Evolutionary conservation across 2,888 invertebrate species (phyloP).

Genomic region (Periphyllus acericola): DNA sequence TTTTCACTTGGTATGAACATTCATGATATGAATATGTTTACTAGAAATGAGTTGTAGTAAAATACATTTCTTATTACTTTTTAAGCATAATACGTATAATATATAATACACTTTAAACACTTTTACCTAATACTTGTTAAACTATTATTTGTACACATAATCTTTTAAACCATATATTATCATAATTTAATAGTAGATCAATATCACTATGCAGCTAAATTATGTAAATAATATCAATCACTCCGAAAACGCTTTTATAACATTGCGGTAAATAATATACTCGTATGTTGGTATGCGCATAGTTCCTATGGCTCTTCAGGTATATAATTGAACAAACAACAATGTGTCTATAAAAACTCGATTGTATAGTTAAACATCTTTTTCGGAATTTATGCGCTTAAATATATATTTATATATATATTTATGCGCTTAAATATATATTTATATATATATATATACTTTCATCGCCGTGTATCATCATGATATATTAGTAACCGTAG

Average conservation of each 20-base stretch:
- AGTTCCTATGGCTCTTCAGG: neutral
- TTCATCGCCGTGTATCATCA: neutral
- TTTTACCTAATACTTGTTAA: no score
- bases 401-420: no score
- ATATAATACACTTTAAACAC: no score
- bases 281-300: neutral
- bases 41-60: no score
- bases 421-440: neutral
- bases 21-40: neutral
- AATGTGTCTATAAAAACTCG: neutral
- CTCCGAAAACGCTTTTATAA: neutral
- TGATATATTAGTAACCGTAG: slow-evolving; percentile 31
- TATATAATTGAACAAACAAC: neutral
- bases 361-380: neutral
- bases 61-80: neutral
- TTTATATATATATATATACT: neutral
- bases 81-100: neutral
- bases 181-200: neutral
- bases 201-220: neutral
- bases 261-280: neutral
- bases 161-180: no score
- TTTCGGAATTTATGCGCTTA: neutral
- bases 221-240: neutral
- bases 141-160: no score
- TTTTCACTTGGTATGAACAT: neutral